Evolutionary conservation across 2,113 vertebrate species (phyloP).

Genomic region (Xenopus borealis): DNA sequence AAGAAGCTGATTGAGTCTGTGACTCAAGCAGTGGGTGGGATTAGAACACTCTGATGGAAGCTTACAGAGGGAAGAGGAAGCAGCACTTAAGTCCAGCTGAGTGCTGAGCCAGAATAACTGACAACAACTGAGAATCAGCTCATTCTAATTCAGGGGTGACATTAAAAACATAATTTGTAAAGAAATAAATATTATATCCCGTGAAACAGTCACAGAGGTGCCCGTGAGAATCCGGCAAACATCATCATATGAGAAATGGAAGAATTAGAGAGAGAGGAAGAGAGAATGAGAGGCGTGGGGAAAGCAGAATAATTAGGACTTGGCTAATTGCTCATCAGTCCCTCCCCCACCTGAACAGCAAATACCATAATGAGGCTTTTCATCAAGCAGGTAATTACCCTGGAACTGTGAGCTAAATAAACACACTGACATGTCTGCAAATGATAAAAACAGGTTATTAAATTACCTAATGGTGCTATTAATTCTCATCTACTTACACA

Average conservation of each 20-base stretch:
- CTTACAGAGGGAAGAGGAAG: too few relatives aligned
- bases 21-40: too few relatives aligned
- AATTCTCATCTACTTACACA: conserved; percentile 46
- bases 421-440: conserved; percentile 50
- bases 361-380: conserved; percentile 58
- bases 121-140: too few relatives aligned
- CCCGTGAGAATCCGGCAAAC: conserved; percentile 19
- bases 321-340: conserved; percentile 49
- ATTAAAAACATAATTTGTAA: too few relatives aligned
- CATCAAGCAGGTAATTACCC: conserved; percentile 55
- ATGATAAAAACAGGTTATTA: conserved; percentile 38
- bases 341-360: conserved; percentile 22
- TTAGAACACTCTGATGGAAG: too few relatives aligned
- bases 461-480: conserved; percentile 49
- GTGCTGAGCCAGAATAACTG: too few relatives aligned
- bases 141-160: too few relatives aligned
- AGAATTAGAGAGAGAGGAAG: neutral
- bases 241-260: conserved; percentile 36
- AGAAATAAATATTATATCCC: too few relatives aligned
- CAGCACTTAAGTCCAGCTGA: too few relatives aligned
- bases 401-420: conserved; percentile 41
- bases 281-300: neutral
- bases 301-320: conserved; percentile 50
- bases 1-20: too few relatives aligned
- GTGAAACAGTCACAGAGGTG: too few relatives aligned